Evolutionary conservation across 2,797 vertebrate species (phyloP), one percentile per base, ranked within the genome.

Genomic region (Arremon aurantiirostris): DNA sequence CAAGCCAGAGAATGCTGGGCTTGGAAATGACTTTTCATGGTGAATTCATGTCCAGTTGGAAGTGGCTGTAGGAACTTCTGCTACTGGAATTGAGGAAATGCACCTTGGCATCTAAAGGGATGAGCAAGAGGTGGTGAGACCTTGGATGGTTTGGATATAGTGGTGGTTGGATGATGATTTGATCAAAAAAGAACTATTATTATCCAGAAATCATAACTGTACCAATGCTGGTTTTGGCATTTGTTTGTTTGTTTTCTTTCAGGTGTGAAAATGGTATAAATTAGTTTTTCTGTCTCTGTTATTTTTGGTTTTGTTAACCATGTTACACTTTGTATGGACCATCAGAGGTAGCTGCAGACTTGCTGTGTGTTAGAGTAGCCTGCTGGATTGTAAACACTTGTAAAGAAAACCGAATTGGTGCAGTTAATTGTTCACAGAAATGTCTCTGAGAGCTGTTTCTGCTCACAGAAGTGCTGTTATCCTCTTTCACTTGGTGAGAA

Each of bases 31-130:
- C 39, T 69, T 83, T 86, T 83, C 50, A 17, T 28, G 57, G 39
- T 46, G 71, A 71, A 41, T 79, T 88, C 47, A 21, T 59, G 66
- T 72, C 55, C 76, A 63, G 13, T 46, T 93, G 77, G 55, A 88
- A 75, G 47, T 4, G 27, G 8, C 65, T 69, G 63, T 44, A 78
- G 59, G 32, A 90, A 37, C 15, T 73, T 55, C 27, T 72, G 66
- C 72, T 79, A 2, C 47, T 75, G 53, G 61, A 63, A 72, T 66
- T 12, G 26, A 72, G 35, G n/a, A 72, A 91, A 53, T 17, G 14
- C 17, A 46, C 34, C 73, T 61, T 14, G 27, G 60, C 5, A 2
- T 47, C 26, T 37, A 18, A 72, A 55, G 60, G 19, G 34, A 37
- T 34, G 66, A 52, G 15, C 14, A 61, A 39, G 72, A 55, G 8